Percentiles rank a stretch among this genome's conserved stretches.
phyloP scores from a whole-genome alignment of 2,888 invertebrate genomes.

The Linnaemya tessellans region DNA sequence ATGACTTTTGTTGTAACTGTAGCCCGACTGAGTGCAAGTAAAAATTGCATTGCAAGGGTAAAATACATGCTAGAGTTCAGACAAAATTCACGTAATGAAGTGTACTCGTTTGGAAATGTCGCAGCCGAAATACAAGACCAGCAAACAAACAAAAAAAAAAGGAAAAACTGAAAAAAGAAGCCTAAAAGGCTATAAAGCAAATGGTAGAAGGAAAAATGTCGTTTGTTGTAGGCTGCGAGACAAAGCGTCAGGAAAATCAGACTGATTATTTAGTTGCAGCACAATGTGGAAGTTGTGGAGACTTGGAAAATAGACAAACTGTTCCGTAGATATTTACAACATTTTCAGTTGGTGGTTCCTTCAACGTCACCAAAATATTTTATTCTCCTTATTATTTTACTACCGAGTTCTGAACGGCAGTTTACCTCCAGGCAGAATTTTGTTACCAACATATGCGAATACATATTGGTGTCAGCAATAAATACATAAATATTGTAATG shows the following conservation, averaged over 20 bases:
- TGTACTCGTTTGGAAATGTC: constrained; percentile 71
- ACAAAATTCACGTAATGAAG: constrained; percentile 68
- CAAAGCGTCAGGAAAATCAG: constrained; percentile 55
- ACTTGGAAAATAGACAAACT: constrained; percentile 60
- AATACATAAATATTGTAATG: no score
- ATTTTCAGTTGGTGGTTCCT: constrained; percentile 60
- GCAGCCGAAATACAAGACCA: constrained; percentile 62
- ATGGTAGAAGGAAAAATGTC: constrained; percentile 26
- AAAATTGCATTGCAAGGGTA: constrained; percentile 59
- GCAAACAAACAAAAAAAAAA: background rate
- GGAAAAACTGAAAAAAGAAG: no score
- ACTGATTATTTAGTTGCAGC: constrained; percentile 40
- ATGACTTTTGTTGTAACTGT: constrained; percentile 65
- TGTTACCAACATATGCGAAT: no score
- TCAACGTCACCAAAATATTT: constrained; percentile 47
- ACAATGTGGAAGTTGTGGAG: constrained; percentile 38
- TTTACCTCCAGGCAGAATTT: no score
- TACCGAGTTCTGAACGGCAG: background rate
- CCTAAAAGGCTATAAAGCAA: background rate
- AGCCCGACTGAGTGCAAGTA: constrained; percentile 35
- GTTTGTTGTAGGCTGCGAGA: constrained; percentile 35
- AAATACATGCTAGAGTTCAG: constrained; percentile 55
- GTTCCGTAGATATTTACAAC: constrained; percentile 67
- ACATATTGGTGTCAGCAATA: no score
- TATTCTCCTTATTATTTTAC: constrained; percentile 17